A percentile compares a stretch with the other conserved stretches of the same genome.
Evolutionary conservation across 1,140 invertebrate genomes (phyloP).

Genomic region (Hyphantria cunea): DNA sequence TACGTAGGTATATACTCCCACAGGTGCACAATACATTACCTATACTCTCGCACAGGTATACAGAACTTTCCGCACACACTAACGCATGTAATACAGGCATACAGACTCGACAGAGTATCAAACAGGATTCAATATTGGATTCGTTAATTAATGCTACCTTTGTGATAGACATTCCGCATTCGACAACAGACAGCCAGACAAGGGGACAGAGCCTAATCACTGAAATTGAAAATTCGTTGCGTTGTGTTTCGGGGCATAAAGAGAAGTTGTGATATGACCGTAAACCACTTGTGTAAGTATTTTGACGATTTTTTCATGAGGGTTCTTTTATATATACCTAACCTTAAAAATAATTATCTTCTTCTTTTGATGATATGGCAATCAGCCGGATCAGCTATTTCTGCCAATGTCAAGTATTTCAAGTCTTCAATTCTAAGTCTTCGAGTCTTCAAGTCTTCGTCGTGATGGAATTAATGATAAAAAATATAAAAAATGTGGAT

Average conservation of each 20-base stretch:
- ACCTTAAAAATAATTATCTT: too few relatives aligned
- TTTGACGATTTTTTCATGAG: too few relatives aligned
- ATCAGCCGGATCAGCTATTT: too few relatives aligned
- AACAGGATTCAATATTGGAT: slow-evolving; percentile 29
- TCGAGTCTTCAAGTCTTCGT: too few relatives aligned
- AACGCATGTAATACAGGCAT: background rate
- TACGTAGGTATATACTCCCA: background rate
- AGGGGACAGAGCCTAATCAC: slow-evolving; percentile 19
- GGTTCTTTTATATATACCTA: too few relatives aligned
- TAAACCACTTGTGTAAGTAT: background rate
- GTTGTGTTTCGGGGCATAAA: slow-evolving; percentile 13
- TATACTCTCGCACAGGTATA: too few relatives aligned
- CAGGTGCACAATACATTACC: too few relatives aligned
- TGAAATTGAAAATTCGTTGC: slow-evolving; percentile 22
- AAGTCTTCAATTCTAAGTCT: too few relatives aligned
- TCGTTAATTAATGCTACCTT: slow-evolving; percentile 29
- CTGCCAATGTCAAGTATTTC: too few relatives aligned
- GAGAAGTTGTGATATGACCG: slow-evolving; percentile 17
- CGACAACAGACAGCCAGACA: slow-evolving; percentile 22
- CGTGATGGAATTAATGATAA: too few relatives aligned
- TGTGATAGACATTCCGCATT: slow-evolving; percentile 28
- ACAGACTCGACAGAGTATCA: slow-evolving; percentile 3
- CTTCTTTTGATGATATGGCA: too few relatives aligned
- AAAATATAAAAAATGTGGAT: too few relatives aligned
- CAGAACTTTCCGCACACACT: background rate